Base-by-base conservation (phyloP, 1,140 invertebrate genomes). In the Pseudomyrmex sp. region DNA sequence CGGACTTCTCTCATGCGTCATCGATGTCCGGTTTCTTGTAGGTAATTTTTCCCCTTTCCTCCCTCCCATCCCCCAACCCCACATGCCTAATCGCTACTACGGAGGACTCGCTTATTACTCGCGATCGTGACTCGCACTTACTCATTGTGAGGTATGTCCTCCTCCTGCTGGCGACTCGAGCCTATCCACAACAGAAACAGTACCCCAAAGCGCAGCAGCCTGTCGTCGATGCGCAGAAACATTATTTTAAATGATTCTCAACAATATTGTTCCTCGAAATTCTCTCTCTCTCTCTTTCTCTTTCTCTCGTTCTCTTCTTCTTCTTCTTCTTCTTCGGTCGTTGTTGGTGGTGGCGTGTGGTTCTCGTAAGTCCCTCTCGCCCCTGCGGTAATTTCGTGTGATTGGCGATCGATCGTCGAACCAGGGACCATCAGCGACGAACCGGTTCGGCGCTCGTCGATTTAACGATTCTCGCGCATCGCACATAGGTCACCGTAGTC, bases 131-230 rank as follows among this genome's bases (percentile, higher is more conserved):
- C 15, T 15, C 2, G 2, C 62, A 95, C 97, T 97, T 95, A 97
- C 97, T 97, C 97, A 93, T 97, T 97, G 92, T 97, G 97, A 61
- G 97, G 97, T 91, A 97, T 97, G 92, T 97, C 97, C 95, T 97
- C 97, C 89, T 97, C 97, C 92, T 97, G 97, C 93, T 97, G 94
- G 74, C 90, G 90, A 87, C 92, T 94, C 68, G 90, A 89, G 52
- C 86, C 88, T 80, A 92, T 91, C 68, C 90, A 91, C 52, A 94
- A 84, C 46, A 94, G 88, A 77, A 94, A 85, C 66, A 94, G 82
- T 83, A 93, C 82, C 61, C 87, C 91, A 76, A 91, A 90, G 77
- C 87, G 90, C 69, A 93, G 79, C 46, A 92, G 70, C 66, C 84
- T 86, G 13, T 62, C 72, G 58, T 61, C 77, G 23, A 83, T 59